Base-by-base conservation (phyloP, 2,888 invertebrate genomes). In the Cheilosia impressa region DNA sequence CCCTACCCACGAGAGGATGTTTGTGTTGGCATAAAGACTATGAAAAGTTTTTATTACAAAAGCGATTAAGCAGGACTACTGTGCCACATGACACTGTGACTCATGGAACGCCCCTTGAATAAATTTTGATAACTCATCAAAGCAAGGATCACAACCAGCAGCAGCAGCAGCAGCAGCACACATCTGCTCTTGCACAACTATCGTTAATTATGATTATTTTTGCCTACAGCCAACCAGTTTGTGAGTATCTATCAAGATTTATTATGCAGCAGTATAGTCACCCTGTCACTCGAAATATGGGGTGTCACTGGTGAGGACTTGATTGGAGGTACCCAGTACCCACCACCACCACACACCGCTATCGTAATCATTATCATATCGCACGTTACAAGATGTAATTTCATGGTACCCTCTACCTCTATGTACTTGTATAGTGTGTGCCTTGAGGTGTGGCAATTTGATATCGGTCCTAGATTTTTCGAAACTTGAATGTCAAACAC, bases 111-210 rank as follows among this genome's bases (percentile, higher is more conserved):
- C 84, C 84, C 84, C 84, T 80, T 76, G 60, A 84, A 84, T 84
- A 84, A 84, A 84, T 80, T 52, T 69, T 75, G 68, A 50, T 52
- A 83, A 52, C 52, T 63, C 66, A 50, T 78, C 72, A 34, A 47
- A 41, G 52, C 9, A 50, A 45, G 19, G 27, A 60, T 24, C 60
- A 41, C 17, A 43, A 53, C 0, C 17, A 34, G 27, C 50, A 69
- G 17, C 27, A 50, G 10, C 17, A 34, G 27, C 50, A 69, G 17
- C 27, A 50, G 10, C 62, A 65, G 50, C 47, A 55, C 62, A 84
- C 83, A 84, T 79, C 83, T 84, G 83, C 83, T 84, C 83, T 79
- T 58, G 24, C 80, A 71, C 80, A 84, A 79, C 83, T 78, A 83
- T 84, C 80, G 84, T 84, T 84, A 84, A 84, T 84, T 80, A 84